Base-by-base conservation (phyloP, 2,113 vertebrate genomes). In the Tinamus guttatus region DNA sequence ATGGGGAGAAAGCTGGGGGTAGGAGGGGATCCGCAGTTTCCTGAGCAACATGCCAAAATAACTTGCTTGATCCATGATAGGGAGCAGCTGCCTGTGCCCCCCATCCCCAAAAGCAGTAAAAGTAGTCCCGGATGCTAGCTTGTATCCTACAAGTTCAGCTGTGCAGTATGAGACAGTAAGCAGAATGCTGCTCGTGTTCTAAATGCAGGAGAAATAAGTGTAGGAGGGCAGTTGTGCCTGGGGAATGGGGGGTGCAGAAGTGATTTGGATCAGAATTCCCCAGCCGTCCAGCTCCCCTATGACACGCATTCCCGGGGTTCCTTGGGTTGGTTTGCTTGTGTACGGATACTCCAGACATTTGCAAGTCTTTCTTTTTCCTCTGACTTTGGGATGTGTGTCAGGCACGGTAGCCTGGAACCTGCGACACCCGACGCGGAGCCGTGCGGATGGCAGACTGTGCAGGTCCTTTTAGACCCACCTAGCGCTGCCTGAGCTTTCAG, bases 41-140 rank as follows among this genome's bases (percentile, higher is more conserved):
- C 52, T 85, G 76, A 88, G 38, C 63, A 38, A 71, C 18, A 17
- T 80, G 79, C 38, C 67, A 69, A 90, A 93, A 87, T 87, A 77
- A 88, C 49, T 63, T 73, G 56, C 62, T 60, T 47, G 41, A 47
- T 49, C 19, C 3, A 0, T 43, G 17, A 22, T 4, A 45, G 40
- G 36, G 60, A 88, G 5, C 27, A 70, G n/a, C 60, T 90, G 43
- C 89, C 63, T 69, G 32, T 15, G 65, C 20, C 24, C 8, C 49
- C n/a, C 40, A 8, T n/a, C 25, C 43, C 90, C 40, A n/a, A 6
- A 43, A 45, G 68, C 52, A 41, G 47, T 49, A 19, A 54, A 41
- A 43, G 32, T 15, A 18, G n/a, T 91, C 67, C 36, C 49, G 17
- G 25, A 28, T 80, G 58, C 47, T 87, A 80, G 15, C 41, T 89